Evolutionary conservation across 2,797 vertebrate genomes (phyloP).

Genomic region (Enteromius viviparus): DNA sequence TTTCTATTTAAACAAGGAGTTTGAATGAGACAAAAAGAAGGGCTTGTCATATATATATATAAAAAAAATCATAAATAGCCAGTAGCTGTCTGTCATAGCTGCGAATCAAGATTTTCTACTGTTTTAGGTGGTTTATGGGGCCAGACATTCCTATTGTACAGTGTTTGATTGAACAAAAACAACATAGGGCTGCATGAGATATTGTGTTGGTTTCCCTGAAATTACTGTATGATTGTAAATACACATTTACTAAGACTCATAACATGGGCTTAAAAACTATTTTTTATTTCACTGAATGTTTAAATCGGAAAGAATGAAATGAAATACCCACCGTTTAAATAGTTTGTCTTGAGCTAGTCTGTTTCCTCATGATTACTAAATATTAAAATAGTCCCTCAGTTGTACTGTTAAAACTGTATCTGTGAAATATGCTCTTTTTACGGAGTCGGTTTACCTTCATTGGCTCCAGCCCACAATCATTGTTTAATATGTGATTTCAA

Average conservation of each 20-base stretch:
- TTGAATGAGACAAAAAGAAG: not conserved
- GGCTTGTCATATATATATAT: not conserved
- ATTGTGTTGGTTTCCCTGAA: not conserved
- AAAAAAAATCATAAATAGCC: too few relatives aligned
- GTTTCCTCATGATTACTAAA: not conserved
- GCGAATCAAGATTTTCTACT: not conserved
- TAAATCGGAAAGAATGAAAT: not conserved
- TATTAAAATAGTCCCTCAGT: not conserved
- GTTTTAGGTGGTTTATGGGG: not conserved
- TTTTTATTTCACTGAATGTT: not conserved
- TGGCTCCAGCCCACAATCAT: not conserved
- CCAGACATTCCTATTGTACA: not conserved
- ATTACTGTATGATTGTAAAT: not conserved
- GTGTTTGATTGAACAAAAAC: not conserved
- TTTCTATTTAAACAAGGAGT: not conserved
- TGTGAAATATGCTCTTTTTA: not conserved
- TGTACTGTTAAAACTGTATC: not conserved
- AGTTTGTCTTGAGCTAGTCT: not conserved
- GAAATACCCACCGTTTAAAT: not conserved
- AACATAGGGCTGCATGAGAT: not conserved
- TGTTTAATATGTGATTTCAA: not conserved
- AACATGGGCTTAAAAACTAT: not conserved
- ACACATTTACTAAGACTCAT: not conserved
- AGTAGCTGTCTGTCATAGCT: not conserved
- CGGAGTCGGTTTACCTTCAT: not conserved